These are phyloP conservation scores for Argya squamiceps DNA, from an alignment of 2,797 vertebrate species.

Conservation along the genomic window DNA sequence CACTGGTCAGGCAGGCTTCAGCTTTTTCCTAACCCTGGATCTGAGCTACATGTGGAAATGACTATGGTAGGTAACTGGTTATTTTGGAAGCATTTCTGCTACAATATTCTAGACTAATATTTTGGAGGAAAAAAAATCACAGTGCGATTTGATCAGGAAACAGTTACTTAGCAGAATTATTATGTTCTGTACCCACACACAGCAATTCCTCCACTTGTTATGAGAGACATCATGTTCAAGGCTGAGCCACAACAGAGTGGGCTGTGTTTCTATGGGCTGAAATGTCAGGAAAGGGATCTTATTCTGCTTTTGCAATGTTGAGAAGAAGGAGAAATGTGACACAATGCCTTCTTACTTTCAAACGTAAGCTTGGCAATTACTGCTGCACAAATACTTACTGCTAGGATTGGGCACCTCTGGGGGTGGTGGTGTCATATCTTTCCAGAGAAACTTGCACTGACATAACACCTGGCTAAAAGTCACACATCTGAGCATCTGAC, in stretches of 20 bases:
- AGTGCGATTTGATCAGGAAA: background rate
- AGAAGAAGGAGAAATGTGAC: background rate
- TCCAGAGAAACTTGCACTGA: background rate
- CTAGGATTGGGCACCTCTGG: background rate
- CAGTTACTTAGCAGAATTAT: background rate
- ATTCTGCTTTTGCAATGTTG: background rate
- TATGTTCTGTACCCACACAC: background rate
- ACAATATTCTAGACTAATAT: background rate
- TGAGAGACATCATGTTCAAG: background rate
- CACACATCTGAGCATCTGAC: background rate
- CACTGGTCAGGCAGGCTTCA: background rate
- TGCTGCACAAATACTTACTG: background rate
- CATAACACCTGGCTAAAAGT: background rate
- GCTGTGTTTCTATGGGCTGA: background rate
- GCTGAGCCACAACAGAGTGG: background rate
- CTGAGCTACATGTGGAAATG: background rate
- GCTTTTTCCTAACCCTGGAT: background rate
- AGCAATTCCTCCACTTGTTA: background rate
- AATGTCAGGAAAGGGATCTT: background rate
- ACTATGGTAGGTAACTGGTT: background rate
- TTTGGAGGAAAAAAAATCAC: background rate
- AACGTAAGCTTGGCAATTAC: background rate
- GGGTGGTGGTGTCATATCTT: background rate
- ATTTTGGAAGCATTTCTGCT: background rate
- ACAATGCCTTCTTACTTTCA: background rate